Base-by-base conservation (phyloP, 2,113 vertebrate species). In the Hippocampus mohnikei region DNA sequence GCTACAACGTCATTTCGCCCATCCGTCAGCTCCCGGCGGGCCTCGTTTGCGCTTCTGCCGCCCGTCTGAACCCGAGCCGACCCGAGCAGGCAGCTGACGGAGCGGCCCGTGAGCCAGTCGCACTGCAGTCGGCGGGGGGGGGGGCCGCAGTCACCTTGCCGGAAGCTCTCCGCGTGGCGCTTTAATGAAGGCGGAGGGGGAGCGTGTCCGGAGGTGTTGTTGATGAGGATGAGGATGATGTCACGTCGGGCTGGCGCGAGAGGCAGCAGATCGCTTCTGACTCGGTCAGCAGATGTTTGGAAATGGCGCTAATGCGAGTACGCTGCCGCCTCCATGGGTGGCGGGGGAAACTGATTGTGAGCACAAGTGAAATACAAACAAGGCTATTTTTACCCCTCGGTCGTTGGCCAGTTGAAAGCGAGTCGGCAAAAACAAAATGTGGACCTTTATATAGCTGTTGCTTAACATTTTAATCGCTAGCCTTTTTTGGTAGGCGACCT, bases 241-340 rank as follows among this genome's bases (percentile, higher is more conserved):
- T 86, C 81, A 85, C 71, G 67, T 75, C 53, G 11, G 40, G 33
- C 41, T 60, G 69, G 83, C 73, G 69, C 71, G 44, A 29, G 64
- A 69, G 81, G 79, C 81, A 70, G 68, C 72, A 69, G 81, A 89
- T 87, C 76, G 77, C 72, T 85, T 82, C 74, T 75, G 83, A 86
- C 85, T 88, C 71, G 76, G 77, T 44, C 77, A 90, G 84, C 91
- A 91, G 88, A 90, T 90, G 88, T 89, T 90, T 79, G 76, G 79
- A 90, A 90, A 88, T 80, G 84, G 85, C 77, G 84, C 78, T 89
- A 84, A 88, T 84, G 81, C 78, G 40, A 41, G 12, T 11, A n/a
- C 37, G 62, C 62, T 27, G 62, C 40, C 62, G 23, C 63, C 60
- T 21, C 33, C 18, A 21, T 6, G 27, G 29, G 29, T 33, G 20